Evolutionary conservation across 2,888 invertebrate species (phyloP), one percentile per base, ranked within the genome.

Genomic region (Sericinus montela): DNA sequence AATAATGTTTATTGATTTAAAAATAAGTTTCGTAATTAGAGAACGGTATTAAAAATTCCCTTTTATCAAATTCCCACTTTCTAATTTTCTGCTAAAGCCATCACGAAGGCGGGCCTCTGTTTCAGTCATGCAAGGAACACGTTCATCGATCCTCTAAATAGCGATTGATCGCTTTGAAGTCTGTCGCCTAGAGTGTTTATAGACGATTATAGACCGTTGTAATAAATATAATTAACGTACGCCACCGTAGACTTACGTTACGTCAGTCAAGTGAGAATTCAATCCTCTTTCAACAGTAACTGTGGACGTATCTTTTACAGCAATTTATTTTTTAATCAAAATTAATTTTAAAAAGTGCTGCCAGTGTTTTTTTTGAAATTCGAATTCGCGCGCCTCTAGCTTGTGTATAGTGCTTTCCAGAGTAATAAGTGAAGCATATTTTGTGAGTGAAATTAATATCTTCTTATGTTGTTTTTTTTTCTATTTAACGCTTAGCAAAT

Each of bases 191-290:
- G 72, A 69, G 75, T 80, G 83, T 80, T 86, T 84, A 83, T 78
- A 83, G 80, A 75, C 70, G 68, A 74, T n/a, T n/a, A n/a, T 71
- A 63, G 60, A 65, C 70, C 73, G 75, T 75, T 80, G 83, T 80
- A 86, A 84, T 86, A 87, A 85, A 88, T 87, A 87, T 84, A 87
- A 84, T 86, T 80, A 77, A 83, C 81, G 76, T 81, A 69, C 75
- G 73, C 73, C 67, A 63, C 70, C 72, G 69, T 72, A 72, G 73
- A 65, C 68, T 70, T 72, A 65, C 71, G 71, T 65, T 67, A 69
- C 76, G 72, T 72, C 69, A 69, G 81, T 77, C 78, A 75, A 73
- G 74, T 72, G 73, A 72, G 72, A 72, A 78, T 77, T 84, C 83
- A 79, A 86, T 81, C 75, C 80, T 75, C 81, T 72, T 79, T 80